Conservation (phyloP, 2,888 invertebrate genomes). For the Sesia bembeciformis region DNA sequence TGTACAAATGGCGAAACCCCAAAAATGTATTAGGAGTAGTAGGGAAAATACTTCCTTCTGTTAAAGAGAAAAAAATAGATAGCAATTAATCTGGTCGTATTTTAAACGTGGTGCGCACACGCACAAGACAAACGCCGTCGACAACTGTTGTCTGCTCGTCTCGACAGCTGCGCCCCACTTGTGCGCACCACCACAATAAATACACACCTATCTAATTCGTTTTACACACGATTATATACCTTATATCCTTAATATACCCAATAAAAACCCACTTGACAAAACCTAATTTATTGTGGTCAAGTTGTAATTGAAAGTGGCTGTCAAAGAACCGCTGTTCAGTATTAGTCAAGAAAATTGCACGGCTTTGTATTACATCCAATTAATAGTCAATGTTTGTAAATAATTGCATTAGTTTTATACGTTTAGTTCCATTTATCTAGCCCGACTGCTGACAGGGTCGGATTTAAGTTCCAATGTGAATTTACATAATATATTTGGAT, state of each 20-base stretch:
- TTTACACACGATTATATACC: slow-evolving; percentile 21
- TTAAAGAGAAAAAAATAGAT: slow-evolving; percentile 33
- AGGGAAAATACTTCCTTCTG: no score
- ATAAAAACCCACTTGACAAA: slow-evolving; percentile 19
- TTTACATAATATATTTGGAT: not conserved
- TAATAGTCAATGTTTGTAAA: slow-evolving; percentile 40
- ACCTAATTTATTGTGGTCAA: slow-evolving; percentile 15
- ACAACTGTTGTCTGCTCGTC: slow-evolving; percentile 70
- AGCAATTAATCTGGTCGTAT: slow-evolving; percentile 12
- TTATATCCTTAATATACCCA: slow-evolving; percentile 21
- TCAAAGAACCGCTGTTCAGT: slow-evolving; percentile 45
- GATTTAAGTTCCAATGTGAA: not conserved
- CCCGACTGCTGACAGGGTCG: not conserved
- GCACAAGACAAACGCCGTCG: slow-evolving; percentile 53
- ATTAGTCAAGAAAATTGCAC: slow-evolving; percentile 51
- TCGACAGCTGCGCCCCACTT: slow-evolving; percentile 66
- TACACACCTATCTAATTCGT: not conserved
- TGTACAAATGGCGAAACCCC: no score
- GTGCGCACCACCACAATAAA: slow-evolving; percentile 14
- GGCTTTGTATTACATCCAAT: slow-evolving; percentile 44
- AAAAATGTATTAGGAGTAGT: no score
- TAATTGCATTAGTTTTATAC: slow-evolving; percentile 28
- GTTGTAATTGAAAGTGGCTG: slow-evolving; percentile 49
- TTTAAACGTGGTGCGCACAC: slow-evolving; percentile 30
- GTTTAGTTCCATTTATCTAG: not conserved